Evolutionary conservation across 2,113 vertebrate genomes (phyloP), one percentile per base, ranked within the genome.

Genomic region (Clarias magur): DNA sequence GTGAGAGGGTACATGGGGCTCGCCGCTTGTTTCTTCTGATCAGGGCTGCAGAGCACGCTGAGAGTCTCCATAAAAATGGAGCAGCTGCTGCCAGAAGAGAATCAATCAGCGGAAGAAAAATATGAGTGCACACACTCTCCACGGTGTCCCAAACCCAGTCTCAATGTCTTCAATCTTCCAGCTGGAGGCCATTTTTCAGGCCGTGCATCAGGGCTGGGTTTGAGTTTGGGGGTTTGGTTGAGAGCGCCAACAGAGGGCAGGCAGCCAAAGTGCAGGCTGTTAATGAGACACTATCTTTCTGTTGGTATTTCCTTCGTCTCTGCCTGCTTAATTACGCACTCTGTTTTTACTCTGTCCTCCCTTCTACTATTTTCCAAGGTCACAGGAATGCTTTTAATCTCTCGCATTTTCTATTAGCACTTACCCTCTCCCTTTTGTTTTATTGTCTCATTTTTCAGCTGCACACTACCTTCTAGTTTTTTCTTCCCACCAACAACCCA

Each of bases 131-230:
- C 68, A 82, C 25, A 17, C 23, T 57, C 56, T n/a, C 34, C n/a
- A 42, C 56, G 63, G 78, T 60, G 17, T 72, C 80, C 11, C 53
- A 65, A 38, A 73, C 21, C 38, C 17, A 89, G 81, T 60, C 4
- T 1, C 42, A 82, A 85, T n/a, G 72, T 30, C 30, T 54, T 87
- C 27, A 60, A 38, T 76, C 78, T 65, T 59, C 38, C 38, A 16
- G 57, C 42, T 48, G 86, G 70, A 85, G 86, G 79, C 59, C 34
- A 87, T 87, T 89, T 79, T 85, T 85, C 65, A 70, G 83, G 56
- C 60, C 17, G 53, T 62, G 73, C 83, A 87, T 79, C 86, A 78
- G 86, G 68, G 56, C 83, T 56, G 73, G 25, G 80, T 65, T 72
- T 78, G 70, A 62, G 63, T 67, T 56, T 87, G 82, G 82, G 76